Evolutionary conservation across 2,888 invertebrate genomes (phyloP).

Genomic region (Lithosia quadra): DNA sequence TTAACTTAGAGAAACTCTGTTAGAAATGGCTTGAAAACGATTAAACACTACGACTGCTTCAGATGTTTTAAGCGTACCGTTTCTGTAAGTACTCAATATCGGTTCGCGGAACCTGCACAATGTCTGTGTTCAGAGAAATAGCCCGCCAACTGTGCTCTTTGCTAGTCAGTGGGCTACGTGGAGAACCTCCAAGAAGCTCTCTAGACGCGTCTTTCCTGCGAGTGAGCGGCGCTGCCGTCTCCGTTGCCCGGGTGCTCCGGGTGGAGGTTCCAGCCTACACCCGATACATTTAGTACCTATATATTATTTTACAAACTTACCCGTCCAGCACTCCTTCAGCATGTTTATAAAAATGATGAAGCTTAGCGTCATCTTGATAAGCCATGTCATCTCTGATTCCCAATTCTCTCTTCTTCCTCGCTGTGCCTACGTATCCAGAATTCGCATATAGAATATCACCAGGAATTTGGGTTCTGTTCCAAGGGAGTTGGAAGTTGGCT

Average conservation of each 20-base stretch:
- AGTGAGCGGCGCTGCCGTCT: too few species aligned
- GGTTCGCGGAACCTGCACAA: too few species aligned
- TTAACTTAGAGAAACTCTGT: slow-evolving; percentile 7
- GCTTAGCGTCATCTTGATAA: slow-evolving; percentile 70
- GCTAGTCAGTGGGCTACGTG: too few species aligned
- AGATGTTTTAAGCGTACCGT: background rate
- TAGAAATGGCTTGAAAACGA: slow-evolving; percentile 6
- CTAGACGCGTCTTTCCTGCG: too few species aligned
- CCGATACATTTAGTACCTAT: too few species aligned
- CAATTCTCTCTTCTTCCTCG: slow-evolving; percentile 66
- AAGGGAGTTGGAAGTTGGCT: slow-evolving; percentile 81
- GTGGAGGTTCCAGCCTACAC: too few species aligned
- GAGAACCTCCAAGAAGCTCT: too few species aligned
- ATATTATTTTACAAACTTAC: too few species aligned
- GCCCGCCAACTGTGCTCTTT: too few species aligned
- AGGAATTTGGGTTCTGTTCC: slow-evolving; percentile 80
- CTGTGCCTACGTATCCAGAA: slow-evolving; percentile 65
- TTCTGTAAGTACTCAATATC: background rate
- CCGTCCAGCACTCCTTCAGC: slow-evolving; percentile 69
- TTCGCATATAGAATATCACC: slow-evolving; percentile 73
- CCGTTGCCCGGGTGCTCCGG: too few species aligned
- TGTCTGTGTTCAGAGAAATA: too few species aligned
- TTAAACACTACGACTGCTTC: background rate
- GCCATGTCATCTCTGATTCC: slow-evolving; percentile 39
- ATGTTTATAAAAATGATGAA: slow-evolving; percentile 78